Evolutionary conservation across 2,797 vertebrate species (phyloP).

Genomic region (Masticophis lateralis): DNA sequence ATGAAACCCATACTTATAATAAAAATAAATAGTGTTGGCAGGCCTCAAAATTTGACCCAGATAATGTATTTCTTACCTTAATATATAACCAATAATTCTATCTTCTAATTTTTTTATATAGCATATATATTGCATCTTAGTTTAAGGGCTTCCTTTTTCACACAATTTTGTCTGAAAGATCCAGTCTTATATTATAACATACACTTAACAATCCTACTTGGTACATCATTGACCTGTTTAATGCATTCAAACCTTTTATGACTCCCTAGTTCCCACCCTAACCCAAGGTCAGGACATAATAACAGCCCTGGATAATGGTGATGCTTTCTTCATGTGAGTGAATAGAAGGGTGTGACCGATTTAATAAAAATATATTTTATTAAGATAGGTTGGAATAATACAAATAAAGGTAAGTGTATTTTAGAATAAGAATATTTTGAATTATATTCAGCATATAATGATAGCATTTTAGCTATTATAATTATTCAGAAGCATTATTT

Average conservation of each 20-base stretch:
- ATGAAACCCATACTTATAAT: not conserved
- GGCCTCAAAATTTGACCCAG: not conserved
- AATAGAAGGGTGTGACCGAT: not conserved
- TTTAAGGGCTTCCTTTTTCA: not conserved
- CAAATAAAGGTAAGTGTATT: not conserved
- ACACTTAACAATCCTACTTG: not conserved
- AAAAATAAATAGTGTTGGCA: not conserved
- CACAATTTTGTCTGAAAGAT: not conserved
- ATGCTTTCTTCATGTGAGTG: not conserved
- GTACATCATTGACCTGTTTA: not conserved
- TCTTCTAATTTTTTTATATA: not conserved
- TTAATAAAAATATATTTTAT: not conserved
- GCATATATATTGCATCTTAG: not conserved
- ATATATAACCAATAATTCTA: not conserved
- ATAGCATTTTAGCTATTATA: not conserved
- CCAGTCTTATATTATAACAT: not conserved
- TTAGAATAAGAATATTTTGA: not conserved
- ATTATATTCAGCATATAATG: not conserved
- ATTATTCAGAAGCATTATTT: not conserved
- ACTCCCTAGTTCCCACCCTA: not conserved
- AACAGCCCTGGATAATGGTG: not conserved
- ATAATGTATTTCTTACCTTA: not conserved
- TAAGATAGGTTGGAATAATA: not conserved
- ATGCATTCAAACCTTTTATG: not conserved
- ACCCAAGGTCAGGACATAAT: not conserved